Conservation (phyloP, 1,140 invertebrate genomes). For the Drosophila serrata region DNA sequence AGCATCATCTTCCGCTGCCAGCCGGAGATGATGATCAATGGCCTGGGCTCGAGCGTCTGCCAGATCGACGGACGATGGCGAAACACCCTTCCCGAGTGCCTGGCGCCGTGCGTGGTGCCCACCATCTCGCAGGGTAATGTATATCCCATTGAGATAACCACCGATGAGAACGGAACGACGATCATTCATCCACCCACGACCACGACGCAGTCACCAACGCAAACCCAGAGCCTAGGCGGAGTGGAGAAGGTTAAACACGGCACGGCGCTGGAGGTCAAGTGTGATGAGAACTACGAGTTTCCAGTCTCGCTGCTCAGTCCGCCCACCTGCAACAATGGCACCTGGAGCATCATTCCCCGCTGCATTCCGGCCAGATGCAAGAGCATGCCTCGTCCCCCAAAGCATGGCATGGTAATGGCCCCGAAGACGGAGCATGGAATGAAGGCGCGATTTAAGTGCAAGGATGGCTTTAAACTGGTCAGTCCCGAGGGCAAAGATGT, state of each 20-base stretch:
- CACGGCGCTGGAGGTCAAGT: slow-evolving; percentile 93
- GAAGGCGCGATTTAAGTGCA: slow-evolving; percentile 96
- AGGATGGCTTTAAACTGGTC: slow-evolving; percentile 94
- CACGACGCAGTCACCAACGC: slow-evolving; percentile 85
- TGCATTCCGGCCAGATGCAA: slow-evolving; percentile 97
- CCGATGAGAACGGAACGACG: slow-evolving; percentile 81
- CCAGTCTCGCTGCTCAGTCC: slow-evolving; percentile 78
- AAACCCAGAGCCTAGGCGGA: slow-evolving; percentile 87
- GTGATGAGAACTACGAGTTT: slow-evolving; percentile 95
- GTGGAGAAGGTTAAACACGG: slow-evolving; percentile 91
- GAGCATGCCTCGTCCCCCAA: slow-evolving; percentile 93
- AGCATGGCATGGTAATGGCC: slow-evolving; percentile 97
- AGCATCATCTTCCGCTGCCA: slow-evolving; percentile 97
- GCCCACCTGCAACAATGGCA: slow-evolving; percentile 95
- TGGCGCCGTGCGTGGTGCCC: slow-evolving; percentile 96
- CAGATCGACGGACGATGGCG: slow-evolving; percentile 97
- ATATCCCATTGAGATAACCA: slow-evolving; percentile 85
- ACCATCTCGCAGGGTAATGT: slow-evolving; percentile 94
- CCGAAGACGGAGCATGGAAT: slow-evolving; percentile 98
- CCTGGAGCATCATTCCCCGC: slow-evolving; percentile 96
- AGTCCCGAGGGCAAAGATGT: slow-evolving; percentile 87
- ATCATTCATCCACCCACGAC: slow-evolving; percentile 86
- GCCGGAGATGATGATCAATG: slow-evolving; percentile 96
- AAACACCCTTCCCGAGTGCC: slow-evolving; percentile 94
- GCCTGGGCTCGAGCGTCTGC: slow-evolving; percentile 95